Percentiles rank a stretch among this genome's conserved stretches.
Evolutionary conservation across 2,888 invertebrate species (phyloP).

Genomic region (Melitaea athalia): DNA sequence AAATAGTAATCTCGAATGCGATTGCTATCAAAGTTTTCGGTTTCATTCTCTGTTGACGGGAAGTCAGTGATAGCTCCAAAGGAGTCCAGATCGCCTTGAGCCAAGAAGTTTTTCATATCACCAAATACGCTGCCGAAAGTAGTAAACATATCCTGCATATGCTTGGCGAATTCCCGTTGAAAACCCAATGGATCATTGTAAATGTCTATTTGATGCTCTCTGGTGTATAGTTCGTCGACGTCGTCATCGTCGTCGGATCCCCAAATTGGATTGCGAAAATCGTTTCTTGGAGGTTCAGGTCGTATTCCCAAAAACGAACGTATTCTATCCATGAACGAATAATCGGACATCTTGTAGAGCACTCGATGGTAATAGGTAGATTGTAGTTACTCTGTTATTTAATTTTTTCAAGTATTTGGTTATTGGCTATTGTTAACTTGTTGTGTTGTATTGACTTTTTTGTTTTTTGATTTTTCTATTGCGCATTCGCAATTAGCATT

Average conservation of each 20-base stretch:
- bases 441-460: conserved; percentile 35
- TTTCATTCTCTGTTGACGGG: conserved; percentile 33
- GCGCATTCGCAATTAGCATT: too few relatives aligned
- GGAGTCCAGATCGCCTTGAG: conserved; percentile 52
- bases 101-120: conserved; percentile 61
- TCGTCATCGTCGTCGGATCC: conserved; percentile 72
- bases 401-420: conserved; percentile 27
- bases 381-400: not conserved
- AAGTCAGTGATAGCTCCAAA: conserved; percentile 41
- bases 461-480: too few relatives aligned
- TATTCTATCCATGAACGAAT: conserved; percentile 63
- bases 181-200: conserved; percentile 52
- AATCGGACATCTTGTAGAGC: conserved; percentile 42
- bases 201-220: conserved; percentile 54
- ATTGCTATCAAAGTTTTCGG: conserved; percentile 54
- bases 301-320: conserved; percentile 64
- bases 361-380: conserved; percentile 30
- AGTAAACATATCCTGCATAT: conserved; percentile 69
- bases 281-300: conserved; percentile 64
- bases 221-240: conserved; percentile 69
- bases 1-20: conserved; percentile 70
- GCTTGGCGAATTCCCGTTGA: conserved; percentile 62
- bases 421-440: conserved; percentile 31
- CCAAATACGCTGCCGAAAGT: conserved; percentile 67
- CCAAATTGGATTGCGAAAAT: conserved; percentile 78